Evolutionary conservation across 2,888 invertebrate genomes (phyloP).

Genomic region (Keiferia lycopersicella): DNA sequence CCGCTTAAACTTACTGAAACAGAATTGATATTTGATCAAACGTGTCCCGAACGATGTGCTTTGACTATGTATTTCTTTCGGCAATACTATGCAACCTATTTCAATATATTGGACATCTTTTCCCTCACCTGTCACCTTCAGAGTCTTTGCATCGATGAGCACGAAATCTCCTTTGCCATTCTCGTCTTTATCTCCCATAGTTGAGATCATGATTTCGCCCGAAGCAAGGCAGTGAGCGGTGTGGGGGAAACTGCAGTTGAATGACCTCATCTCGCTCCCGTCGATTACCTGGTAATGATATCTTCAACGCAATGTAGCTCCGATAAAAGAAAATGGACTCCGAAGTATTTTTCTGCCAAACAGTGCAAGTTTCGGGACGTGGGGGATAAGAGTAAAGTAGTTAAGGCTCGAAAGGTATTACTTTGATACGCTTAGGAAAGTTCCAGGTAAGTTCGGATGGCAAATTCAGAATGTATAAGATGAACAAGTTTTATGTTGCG

Average conservation of each 20-base stretch:
- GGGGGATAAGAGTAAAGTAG: slow-evolving; percentile 22
- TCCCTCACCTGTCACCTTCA: slow-evolving; percentile 85
- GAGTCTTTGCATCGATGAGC: slow-evolving; percentile 90
- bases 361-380: slow-evolving; percentile 22
- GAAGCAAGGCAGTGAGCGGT: slow-evolving; percentile 96
- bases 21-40: slow-evolving; percentile 16
- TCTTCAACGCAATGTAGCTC: slow-evolving; percentile 58
- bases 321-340: slow-evolving; percentile 42
- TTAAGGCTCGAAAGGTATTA: slow-evolving; percentile 7
- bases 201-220: slow-evolving; percentile 97
- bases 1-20: not conserved
- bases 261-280: slow-evolving; percentile 87
- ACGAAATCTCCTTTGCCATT: slow-evolving; percentile 94
- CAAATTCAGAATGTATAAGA: slow-evolving; percentile 1
- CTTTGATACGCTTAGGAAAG: slow-evolving; percentile 1
- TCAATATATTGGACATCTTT: slow-evolving; percentile 26
- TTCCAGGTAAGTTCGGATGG: not conserved
- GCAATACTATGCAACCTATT: slow-evolving; percentile 10
- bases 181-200: slow-evolving; percentile 94
- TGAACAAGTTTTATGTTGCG: slow-evolving; percentile 7
- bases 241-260: slow-evolving; percentile 93
- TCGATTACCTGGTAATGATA: slow-evolving; percentile 87
- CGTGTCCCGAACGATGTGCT: not conserved
- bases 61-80: slow-evolving; percentile 7
- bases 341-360: slow-evolving; percentile 24